Evolutionary conservation across 2,113 vertebrate species (phyloP).

Genomic region (Crotalus viridis): DNA sequence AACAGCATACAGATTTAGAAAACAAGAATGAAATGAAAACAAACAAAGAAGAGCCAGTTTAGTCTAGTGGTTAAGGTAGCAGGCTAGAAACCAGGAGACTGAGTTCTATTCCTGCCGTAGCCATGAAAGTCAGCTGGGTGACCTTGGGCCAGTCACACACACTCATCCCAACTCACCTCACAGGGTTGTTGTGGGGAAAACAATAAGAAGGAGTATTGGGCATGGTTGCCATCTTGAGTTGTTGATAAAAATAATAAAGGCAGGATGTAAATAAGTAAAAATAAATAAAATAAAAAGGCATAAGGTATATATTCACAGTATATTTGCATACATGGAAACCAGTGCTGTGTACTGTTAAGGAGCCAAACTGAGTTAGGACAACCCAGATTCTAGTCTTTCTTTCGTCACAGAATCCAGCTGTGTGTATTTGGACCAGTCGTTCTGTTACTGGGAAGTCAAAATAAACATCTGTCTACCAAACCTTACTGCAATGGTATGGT

Average conservation of each 20-base stretch:
- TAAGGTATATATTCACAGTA: not conserved
- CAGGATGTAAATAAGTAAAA: not conserved
- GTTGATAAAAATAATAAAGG: not conserved
- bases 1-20: not conserved
- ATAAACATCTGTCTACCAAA: not conserved
- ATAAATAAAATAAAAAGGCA: not conserved
- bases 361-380: not conserved
- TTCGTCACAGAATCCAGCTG: not conserved
- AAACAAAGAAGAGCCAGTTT: not conserved
- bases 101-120: not conserved
- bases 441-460: not conserved
- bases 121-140: not conserved
- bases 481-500: not conserved
- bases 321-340: not conserved
- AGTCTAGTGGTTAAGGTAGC: not conserved
- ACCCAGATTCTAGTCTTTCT: not conserved
- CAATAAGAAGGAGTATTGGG: not conserved
- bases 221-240: not conserved
- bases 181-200: not conserved
- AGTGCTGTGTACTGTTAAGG: not conserved
- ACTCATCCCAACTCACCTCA: not conserved
- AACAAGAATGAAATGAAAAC: not conserved
- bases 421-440: not conserved
- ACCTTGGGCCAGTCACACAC: too few relatives aligned
- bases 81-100: not conserved